Conservation (phyloP, 2,888 invertebrate species). For the Euphydryas editha region DNA sequence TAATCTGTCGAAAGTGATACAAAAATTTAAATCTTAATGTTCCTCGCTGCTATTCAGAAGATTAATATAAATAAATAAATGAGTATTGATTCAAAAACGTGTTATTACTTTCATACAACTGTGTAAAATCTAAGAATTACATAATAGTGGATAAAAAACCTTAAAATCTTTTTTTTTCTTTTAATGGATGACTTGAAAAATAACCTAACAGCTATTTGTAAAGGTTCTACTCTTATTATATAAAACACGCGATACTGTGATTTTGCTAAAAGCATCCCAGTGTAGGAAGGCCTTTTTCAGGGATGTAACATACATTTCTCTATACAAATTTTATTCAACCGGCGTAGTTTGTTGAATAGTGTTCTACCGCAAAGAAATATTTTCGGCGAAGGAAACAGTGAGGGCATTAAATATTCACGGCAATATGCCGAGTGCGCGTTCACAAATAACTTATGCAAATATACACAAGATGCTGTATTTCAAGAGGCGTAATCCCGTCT, state of each 20-base stretch:
- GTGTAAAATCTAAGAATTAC: not conserved
- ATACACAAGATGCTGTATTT: conserved; percentile 57
- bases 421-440: conserved; percentile 61
- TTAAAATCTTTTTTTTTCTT: not conserved
- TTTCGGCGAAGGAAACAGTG: conserved; percentile 53
- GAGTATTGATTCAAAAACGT: too few species aligned
- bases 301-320: conserved; percentile 54
- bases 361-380: conserved; percentile 66
- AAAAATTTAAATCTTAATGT: too few species aligned
- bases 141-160: not conserved
- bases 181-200: conserved; percentile 47
- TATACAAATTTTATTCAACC: conserved; percentile 63
- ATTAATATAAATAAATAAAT: too few species aligned
- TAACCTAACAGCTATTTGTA: conserved; percentile 58
- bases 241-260: conserved; percentile 71
- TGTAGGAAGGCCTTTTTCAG: conserved; percentile 52
- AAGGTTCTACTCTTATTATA: conserved; percentile 58
- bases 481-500: conserved; percentile 53
- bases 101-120: too few species aligned
- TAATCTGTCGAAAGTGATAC: not conserved
- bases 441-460: conserved; percentile 69
- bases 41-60: too few species aligned
- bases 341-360: conserved; percentile 63
- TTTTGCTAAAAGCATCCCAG: conserved; percentile 73
- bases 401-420: conserved; percentile 65